phyloP scores from a whole-genome alignment of 2,113 vertebrate species.

The Rattus norvegicus region DNA sequence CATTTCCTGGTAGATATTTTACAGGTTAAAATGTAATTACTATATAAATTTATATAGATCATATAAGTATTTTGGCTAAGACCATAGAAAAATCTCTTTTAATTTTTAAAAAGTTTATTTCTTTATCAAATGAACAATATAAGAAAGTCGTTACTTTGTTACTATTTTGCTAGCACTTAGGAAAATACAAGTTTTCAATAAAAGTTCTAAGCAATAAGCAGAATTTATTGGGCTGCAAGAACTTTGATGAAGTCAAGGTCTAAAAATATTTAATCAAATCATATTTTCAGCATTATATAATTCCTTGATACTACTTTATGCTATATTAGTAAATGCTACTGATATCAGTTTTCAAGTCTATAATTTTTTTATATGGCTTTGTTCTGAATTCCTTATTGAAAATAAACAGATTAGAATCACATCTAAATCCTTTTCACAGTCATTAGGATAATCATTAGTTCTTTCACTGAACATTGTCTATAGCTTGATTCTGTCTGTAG shows the following conservation, averaged over 20 bases:
- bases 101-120: not conserved
- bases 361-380: not conserved
- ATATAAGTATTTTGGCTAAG: conserved; percentile 9
- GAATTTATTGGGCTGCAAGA: not conserved
- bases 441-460: not conserved
- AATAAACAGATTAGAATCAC: conserved; percentile 25
- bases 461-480: conserved; percentile 16
- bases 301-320: not conserved
- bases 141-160: not conserved
- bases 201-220: not conserved
- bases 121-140: not conserved
- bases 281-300: not conserved
- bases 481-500: conserved; percentile 3
- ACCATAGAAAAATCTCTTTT: not conserved
- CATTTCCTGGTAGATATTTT: not conserved
- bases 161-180: not conserved
- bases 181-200: not conserved
- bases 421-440: conserved; percentile 39
- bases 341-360: not conserved
- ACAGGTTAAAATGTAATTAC: conserved; percentile 13
- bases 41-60: not conserved
- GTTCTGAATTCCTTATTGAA: not conserved
- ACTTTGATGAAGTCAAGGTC: not conserved
- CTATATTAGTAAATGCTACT: not conserved
- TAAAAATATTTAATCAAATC: not conserved